Percentiles rank a stretch among this genome's conserved stretches.
Evolutionary conservation across 2,113 vertebrate genomes (phyloP).

Genomic region (Onychostoma macrolepis): DNA sequence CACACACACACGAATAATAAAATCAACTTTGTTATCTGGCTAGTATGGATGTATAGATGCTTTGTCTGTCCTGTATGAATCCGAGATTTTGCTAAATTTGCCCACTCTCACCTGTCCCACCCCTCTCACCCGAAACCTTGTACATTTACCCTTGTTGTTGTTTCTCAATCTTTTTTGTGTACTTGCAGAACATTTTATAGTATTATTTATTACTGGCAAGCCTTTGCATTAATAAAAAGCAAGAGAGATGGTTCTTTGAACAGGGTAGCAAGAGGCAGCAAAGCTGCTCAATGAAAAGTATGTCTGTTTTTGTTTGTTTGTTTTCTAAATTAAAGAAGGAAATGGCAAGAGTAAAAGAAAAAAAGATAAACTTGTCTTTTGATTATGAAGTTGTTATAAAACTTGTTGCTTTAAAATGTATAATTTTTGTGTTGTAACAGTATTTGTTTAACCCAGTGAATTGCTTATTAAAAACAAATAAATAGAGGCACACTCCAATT

Average conservation of each 20-base stretch:
- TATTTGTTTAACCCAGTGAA: slow-evolving; percentile 82
- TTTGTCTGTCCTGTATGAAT: slow-evolving; percentile 78
- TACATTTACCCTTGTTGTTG: slow-evolving; percentile 78
- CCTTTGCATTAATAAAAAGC: slow-evolving; percentile 72
- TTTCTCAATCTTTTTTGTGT: slow-evolving; percentile 79
- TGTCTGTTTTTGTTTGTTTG: slow-evolving; percentile 37
- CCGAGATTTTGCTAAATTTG: slow-evolving; percentile 74
- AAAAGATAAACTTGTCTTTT: slow-evolving; percentile 68
- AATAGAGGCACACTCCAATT: slow-evolving; percentile 74
- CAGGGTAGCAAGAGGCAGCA: slow-evolving; percentile 63
- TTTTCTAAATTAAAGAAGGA: slow-evolving; percentile 73
- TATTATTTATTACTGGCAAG: slow-evolving; percentile 84
- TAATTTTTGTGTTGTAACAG: slow-evolving; percentile 81
- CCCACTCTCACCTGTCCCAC: slow-evolving; percentile 35
- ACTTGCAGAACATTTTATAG: slow-evolving; percentile 78
- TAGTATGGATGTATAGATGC: slow-evolving; percentile 81
- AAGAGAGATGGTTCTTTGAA: slow-evolving; percentile 66
- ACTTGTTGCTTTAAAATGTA: slow-evolving; percentile 77
- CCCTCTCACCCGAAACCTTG: slow-evolving; percentile 61
- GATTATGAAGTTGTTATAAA: slow-evolving; percentile 80
- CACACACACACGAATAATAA: slow-evolving; percentile 70
- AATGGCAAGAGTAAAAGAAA: slow-evolving; percentile 61
- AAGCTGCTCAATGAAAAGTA: slow-evolving; percentile 65
- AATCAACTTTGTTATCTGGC: slow-evolving; percentile 76
- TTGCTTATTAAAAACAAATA: slow-evolving; percentile 80